phyloP scores from a whole-genome alignment of 2,797 vertebrate species.

The Mus spretus region DNA sequence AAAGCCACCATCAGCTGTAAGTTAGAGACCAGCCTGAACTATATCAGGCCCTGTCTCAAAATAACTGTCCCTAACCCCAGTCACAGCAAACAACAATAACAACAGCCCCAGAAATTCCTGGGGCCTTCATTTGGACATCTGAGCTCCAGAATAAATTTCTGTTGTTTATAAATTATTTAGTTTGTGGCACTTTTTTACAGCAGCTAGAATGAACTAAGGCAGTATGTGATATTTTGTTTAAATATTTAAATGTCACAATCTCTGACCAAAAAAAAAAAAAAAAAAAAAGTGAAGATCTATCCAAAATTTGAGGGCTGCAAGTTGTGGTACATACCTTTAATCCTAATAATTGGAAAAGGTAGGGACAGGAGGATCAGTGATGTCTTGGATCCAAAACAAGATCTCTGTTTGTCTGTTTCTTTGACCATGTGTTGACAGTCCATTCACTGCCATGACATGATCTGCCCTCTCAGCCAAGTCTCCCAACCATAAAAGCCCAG shows the following conservation, averaged over 20 bases:
- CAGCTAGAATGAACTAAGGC: background rate
- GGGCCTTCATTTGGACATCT: background rate
- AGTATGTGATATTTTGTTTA: background rate
- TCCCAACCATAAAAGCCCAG: too few species aligned
- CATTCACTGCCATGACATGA: constrained; percentile 93
- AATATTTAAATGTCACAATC: constrained; percentile 42
- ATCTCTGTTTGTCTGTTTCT: constrained; percentile 92
- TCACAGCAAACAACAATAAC: background rate
- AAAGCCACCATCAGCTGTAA: background rate
- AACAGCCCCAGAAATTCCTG: background rate
- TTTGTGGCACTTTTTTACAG: background rate
- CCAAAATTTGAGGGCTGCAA: background rate
- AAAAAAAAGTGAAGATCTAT: constrained; percentile 1
- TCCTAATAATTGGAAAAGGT: background rate
- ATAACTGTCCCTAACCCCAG: too few species aligned
- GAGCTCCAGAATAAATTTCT: background rate
- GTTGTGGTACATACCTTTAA: background rate
- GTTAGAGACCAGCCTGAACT: background rate
- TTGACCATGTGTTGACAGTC: constrained; percentile 91
- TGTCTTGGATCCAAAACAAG: constrained; percentile 91
- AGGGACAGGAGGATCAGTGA: constrained; percentile 61
- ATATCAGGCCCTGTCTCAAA: background rate
- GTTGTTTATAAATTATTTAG: background rate
- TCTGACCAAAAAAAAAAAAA: too few species aligned
- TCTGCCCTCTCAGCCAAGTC: constrained; percentile 93